A percentile compares a stretch with the other conserved stretches of the same genome.
Conservation (phyloP, 2,888 invertebrate genomes). For the Callyntrura guangdongensis region DNA sequence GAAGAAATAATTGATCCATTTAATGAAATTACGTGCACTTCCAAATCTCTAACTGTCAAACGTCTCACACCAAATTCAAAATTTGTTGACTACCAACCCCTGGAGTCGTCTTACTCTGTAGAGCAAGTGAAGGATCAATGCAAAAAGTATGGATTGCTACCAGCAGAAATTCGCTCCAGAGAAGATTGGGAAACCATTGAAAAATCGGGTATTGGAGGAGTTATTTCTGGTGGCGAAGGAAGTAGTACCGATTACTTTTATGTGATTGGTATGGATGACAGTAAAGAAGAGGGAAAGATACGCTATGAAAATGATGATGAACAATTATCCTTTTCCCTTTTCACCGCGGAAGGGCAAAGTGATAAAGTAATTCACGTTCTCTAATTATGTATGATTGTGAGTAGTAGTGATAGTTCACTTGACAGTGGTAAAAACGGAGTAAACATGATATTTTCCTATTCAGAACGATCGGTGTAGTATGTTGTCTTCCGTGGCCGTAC, state of each 20-base stretch:
- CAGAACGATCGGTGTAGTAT: conserved; percentile 42
- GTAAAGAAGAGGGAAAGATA: conserved; percentile 23
- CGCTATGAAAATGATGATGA: conserved; percentile 28
- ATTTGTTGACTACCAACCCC: conserved; percentile 60
- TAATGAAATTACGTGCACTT: conserved; percentile 38
- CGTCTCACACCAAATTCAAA: conserved; percentile 55
- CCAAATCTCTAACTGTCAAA: conserved; percentile 20
- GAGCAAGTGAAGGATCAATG: conserved; percentile 58
- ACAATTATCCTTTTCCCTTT: conserved; percentile 54
- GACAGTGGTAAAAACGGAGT: background rate
- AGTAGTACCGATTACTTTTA: conserved; percentile 43
- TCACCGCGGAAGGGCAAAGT: conserved; percentile 27
- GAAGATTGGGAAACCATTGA: conserved; percentile 66
- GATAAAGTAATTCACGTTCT: conserved; percentile 20
- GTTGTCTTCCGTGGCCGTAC: conserved; percentile 7
- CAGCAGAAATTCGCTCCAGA: conserved; percentile 38
- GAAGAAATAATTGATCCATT: conserved; percentile 46
- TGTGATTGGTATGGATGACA: conserved; percentile 71
- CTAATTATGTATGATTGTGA: background rate
- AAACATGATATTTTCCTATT: background rate
- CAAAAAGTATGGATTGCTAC: conserved; percentile 49
- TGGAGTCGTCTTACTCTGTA: background rate
- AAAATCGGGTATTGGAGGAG: conserved; percentile 55
- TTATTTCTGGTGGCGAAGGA: background rate
- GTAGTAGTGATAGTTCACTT: background rate